Base-by-base conservation (phyloP, 92 coral and sea anemone genomes). In the Actinernus sp. region DNA sequence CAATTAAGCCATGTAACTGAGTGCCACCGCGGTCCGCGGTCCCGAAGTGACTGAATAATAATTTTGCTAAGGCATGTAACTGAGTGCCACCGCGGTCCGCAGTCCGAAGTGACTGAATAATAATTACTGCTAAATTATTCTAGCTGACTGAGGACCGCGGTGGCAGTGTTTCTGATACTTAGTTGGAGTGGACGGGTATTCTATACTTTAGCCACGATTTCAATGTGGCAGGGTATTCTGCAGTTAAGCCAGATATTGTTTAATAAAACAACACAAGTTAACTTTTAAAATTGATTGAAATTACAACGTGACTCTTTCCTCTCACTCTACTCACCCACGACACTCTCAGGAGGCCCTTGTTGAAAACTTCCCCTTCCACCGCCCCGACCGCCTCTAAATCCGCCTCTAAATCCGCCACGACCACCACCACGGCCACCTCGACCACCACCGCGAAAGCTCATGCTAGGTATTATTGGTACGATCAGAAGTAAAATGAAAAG, bases 371-470 rank as follows among this genome's bases (percentile, higher is more conserved):
- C 91, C 11, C 86, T 72, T 2, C 86, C 51, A 11, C 86, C 53
- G 27, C 86, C 33, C 7, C 41, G 41, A 36, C 7, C 7, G 11
- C 85, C 82, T 9, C 90, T 60, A 26, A 86, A 63, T 14, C 93
- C 89, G 11, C 89, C 76, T 33, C 79, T 38, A n/a, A 68, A n/a
- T 0, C 94, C 90, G 3, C 97, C 88, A 4, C 97, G 59, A 4
- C 91, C 71, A n/a, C 76, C 69, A 1, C 86, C 84, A 2, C 88
- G 41, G 0, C 84, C 66, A 13, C 88, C 77, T 7, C 93, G 31
- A 10, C 93, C 85, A 29, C 96, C 91, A 55, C 96, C 97, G 33
- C 92, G 92, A 66, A 90, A 90, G 30, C 93, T 87, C 97, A 90
- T 90, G 29, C 22, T 71, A 41, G 22, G 1, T 5, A 9, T 8